A percentile compares a stretch with the other conserved stretches of the same genome.
phyloP scores from a whole-genome alignment of 2,888 invertebrate species.

The Flexamia atlantica region DNA sequence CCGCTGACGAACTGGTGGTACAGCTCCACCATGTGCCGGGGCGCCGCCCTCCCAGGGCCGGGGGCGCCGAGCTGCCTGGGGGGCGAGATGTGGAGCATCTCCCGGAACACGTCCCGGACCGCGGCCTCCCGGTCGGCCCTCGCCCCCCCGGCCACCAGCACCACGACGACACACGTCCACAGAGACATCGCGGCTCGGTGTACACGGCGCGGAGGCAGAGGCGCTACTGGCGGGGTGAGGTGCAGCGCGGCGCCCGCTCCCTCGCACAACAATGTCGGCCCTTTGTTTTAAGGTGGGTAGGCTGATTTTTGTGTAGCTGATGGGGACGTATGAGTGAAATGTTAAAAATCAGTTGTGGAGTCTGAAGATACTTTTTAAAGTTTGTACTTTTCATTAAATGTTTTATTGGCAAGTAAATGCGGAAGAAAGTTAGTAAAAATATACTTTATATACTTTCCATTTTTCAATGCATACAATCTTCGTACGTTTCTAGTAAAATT shows the following conservation, averaged over 20 bases:
- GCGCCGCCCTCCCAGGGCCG: neutral
- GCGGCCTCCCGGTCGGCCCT: constrained; percentile 35
- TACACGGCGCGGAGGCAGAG: neutral
- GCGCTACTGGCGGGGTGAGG: constrained; percentile 5
- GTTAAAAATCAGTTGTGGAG: no score
- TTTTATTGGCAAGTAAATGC: no score
- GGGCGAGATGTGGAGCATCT: constrained; percentile 56
- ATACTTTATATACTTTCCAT: no score
- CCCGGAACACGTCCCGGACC: constrained; percentile 52
- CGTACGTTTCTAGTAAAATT: no score
- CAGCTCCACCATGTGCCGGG: constrained; percentile 55
- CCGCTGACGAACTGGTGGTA: constrained; percentile 26
- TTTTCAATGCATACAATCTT: no score
- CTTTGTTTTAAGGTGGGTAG: no score
- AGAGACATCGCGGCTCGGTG: neutral
- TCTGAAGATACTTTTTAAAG: no score
- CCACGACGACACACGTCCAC: neutral
- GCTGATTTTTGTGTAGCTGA: no score
- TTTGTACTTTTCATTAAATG: no score
- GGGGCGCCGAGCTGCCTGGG: constrained; percentile 3
- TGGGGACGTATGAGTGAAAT: no score
- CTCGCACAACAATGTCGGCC: neutral
- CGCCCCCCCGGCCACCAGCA: constrained; percentile 1
- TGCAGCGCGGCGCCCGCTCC: neutral
- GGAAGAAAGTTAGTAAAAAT: no score